Conservation (phyloP, 2,113 vertebrate species). For the Micromys minutus region DNA sequence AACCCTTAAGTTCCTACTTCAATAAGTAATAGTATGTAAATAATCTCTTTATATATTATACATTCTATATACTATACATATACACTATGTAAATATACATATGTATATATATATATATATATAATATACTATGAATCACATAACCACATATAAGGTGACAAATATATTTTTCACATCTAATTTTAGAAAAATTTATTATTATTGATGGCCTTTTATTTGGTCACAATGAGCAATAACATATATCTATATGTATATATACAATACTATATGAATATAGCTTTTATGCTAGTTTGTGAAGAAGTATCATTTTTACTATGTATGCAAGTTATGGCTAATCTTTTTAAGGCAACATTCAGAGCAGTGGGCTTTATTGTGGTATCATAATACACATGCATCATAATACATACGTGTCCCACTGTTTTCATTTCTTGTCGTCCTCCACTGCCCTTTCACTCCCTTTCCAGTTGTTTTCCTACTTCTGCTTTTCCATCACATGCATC, state of each 20-base stretch:
- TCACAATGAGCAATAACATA: neutral
- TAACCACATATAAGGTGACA: neutral
- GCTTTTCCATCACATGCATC: neutral
- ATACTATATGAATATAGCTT: neutral
- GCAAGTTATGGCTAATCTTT: neutral
- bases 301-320: neutral
- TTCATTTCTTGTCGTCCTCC: neutral
- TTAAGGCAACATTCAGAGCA: neutral
- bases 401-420: too few species aligned
- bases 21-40: neutral
- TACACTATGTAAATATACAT: too few species aligned
- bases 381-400: neutral
- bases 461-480: neutral
- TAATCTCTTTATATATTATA: neutral
- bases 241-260: neutral
- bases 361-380: neutral
- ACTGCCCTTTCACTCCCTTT: neutral
- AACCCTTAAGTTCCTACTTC: too few species aligned
- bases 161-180: neutral
- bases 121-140: too few species aligned
- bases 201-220: neutral
- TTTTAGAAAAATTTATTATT: neutral
- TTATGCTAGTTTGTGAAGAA: neutral
- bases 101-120: too few species aligned
- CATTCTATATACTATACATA: too few species aligned